Percentiles rank a stretch among this genome's conserved stretches.
Conservation (phyloP, 2,888 invertebrate genomes). For the Clunio marinus region DNA sequence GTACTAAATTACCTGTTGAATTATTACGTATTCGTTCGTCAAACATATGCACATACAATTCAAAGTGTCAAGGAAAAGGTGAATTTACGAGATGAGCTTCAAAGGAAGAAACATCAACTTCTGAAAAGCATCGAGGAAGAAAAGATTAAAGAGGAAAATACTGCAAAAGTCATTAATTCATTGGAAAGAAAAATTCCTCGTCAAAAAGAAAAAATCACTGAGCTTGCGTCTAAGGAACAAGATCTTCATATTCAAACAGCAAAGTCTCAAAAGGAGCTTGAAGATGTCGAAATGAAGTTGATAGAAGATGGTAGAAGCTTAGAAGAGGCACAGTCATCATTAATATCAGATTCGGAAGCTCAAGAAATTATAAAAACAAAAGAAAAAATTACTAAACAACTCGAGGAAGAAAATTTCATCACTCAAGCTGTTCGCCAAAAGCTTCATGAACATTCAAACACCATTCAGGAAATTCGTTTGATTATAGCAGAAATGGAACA, state of each 20-base stretch:
- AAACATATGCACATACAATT: neutral
- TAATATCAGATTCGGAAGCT: neutral
- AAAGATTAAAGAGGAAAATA: constrained; percentile 4
- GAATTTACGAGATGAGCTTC: neutral
- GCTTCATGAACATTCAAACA: neutral
- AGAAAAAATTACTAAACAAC: neutral
- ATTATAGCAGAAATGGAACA: neutral
- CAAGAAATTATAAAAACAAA: neutral
- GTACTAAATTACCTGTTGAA: constrained; percentile 11
- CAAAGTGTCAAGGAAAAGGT: neutral
- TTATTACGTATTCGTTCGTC: neutral
- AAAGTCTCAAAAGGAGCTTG: neutral
- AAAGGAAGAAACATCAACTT: neutral
- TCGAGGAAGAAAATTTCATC: neutral
- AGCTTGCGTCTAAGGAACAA: neutral
- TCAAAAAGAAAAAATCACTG: neutral
- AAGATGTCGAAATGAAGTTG: neutral
- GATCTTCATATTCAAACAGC: neutral
- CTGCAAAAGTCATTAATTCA: neutral
- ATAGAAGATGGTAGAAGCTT: neutral
- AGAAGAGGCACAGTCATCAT: neutral
- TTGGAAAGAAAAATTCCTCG: constrained; percentile 4
- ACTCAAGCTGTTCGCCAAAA: neutral
- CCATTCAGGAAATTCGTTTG: neutral
- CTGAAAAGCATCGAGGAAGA: neutral